Base-by-base conservation (phyloP, 2,888 invertebrate species). In the Ochropleura plecta region DNA sequence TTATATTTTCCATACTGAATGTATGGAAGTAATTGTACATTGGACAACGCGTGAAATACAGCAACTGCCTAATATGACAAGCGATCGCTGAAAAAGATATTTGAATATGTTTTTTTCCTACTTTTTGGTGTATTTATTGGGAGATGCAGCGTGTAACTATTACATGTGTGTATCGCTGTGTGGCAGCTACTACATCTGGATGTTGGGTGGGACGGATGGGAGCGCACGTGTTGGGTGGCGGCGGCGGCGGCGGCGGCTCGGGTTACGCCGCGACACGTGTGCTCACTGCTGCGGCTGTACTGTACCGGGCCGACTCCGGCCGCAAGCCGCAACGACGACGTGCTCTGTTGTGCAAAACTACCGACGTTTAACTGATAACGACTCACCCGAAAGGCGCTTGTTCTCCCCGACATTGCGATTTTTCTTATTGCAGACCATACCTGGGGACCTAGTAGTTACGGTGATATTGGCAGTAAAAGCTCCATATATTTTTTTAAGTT, bases 251-350 rank as follows among this genome's bases (percentile, higher is more conserved):
- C n/a, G 30, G 8, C 20, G 14, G n/a, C 12, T 68, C 68, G 44
- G 78, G 49, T 63, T 44, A 14, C 30, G 44, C 51, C 63, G 66
- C 55, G 49, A 63, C 76, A 76, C 69, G 69, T 76, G 76, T 51
- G 57, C 40, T 20, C 9, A 3, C n/a, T 8, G 53, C 9, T 30
- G 30, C 30, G 30, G 30, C 30, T 30, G 30, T 30, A 30, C 30
- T 30, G 30, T 30, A 30, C 30, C 30, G 3, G 30, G 3, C 30
- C 30, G 30, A 3, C 30, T 30, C 30, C 1, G 30, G 3, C 30
- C 1, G 30, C 30, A 30, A 30, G 30, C 30, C 30, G 30, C 30
- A 2, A 30, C 30, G 30, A 30, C 30, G 30, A 30, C 30, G 30
- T 30, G 30, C 30, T 30, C 30, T 30, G 30, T 30, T 30, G 30